phyloP scores from a whole-genome alignment of 2,888 invertebrate species.

The Lasioglossum villosulum region DNA sequence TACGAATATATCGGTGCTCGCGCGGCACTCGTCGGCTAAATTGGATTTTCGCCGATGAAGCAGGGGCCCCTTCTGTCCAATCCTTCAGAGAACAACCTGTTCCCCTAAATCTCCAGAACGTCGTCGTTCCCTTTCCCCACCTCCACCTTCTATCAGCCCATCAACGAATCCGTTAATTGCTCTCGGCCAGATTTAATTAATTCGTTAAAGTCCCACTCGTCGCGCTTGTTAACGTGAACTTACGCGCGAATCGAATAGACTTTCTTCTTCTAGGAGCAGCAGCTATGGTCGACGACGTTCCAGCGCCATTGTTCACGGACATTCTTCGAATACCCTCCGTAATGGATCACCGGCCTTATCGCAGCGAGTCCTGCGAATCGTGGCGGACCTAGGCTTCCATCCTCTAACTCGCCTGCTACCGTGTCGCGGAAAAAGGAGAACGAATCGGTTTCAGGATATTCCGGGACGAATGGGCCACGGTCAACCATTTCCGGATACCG shows the following conservation, averaged over 20 bases:
- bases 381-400: constrained; percentile 40
- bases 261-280: neutral
- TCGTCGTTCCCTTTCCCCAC: neutral
- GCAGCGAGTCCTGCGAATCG: constrained; percentile 40
- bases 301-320: constrained; percentile 49
- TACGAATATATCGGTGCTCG: constrained; percentile 43
- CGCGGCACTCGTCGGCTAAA: constrained; percentile 59
- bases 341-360: constrained; percentile 68
- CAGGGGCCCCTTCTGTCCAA: constrained; percentile 13
- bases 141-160: neutral
- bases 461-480: constrained; percentile 15
- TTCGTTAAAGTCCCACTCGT: constrained; percentile 14
- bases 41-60: constrained; percentile 58
- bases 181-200: constrained; percentile 24
- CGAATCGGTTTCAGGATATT: constrained; percentile 4
- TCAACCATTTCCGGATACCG: constrained; percentile 59
- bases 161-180: constrained; percentile 25
- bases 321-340: constrained; percentile 64
- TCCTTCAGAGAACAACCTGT: neutral
- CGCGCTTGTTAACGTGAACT: constrained; percentile 32
- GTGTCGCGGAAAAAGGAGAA: constrained; percentile 37
- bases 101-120: neutral
- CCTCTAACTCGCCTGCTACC: constrained; percentile 37
- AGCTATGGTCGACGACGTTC: constrained; percentile 25
- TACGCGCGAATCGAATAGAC: neutral